Base-by-base conservation (phyloP, 2,888 invertebrate genomes). In the Penaeus monodon region DNA sequence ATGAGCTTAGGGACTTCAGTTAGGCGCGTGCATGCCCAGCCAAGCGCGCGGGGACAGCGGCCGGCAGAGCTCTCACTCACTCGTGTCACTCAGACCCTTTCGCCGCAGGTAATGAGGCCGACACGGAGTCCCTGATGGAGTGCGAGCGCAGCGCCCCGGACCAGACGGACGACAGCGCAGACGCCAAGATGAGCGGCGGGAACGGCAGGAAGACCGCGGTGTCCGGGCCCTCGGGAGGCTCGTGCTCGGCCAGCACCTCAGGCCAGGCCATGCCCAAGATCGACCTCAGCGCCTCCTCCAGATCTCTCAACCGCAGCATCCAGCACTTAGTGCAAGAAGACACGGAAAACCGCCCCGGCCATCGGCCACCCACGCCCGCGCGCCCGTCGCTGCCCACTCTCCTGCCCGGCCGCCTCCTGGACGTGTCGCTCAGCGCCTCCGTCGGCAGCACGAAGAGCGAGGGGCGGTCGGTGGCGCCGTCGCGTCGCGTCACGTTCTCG, bases 341-440 rank as follows among this genome's bases (percentile, higher is more conserved):
- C 33, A 17, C 63, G 10, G 87, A 89, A 57, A 81, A 79, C 29
- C 77, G 83, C 24, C 89, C 89, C 27, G 85, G 82, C 2, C 86
- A 88, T 44, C 76, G 89, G 20, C 89, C 89, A 33, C 89, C 89
- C 57, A 89, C 89, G 44, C 89, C 89, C 4, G 89, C 89, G 14
- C 79, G 89, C 27, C 89, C 88, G 24, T 89, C 89, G 3, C 80
- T 89, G 33, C 89, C 89, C 27, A 89, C 86, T 44, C 82, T 89
- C 27, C 73, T 89, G 38, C 86, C 88, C 14, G 88, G 78, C 24
- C 44, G 83, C 68, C 57, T 81, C 24, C 70, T 81, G 33, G 77
- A 84, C 57, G 66, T 74, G 24, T 81, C 86, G 63, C 73, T 86
- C 64, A 80, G 63, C 24, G 84, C 81, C 66, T 88, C 89, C 44